Conservation (phyloP, 2,113 vertebrate species). For the Ciconia stormi region DNA sequence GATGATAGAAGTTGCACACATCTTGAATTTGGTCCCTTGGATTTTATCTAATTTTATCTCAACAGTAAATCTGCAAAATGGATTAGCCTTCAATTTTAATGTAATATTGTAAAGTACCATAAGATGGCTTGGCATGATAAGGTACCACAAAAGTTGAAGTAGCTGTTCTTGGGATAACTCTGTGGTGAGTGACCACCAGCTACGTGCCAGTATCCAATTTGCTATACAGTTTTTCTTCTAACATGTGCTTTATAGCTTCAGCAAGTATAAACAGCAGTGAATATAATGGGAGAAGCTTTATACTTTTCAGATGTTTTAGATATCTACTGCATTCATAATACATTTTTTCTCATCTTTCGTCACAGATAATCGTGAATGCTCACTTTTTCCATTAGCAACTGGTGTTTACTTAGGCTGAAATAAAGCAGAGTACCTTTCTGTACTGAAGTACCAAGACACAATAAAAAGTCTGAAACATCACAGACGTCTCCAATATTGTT, state of each 20-base stretch:
- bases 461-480: background rate
- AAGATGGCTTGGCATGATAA: background rate
- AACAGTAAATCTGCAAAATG: constrained; percentile 18
- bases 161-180: background rate
- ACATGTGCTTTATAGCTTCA: background rate
- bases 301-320: constrained; percentile 27
- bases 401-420: background rate
- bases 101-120: constrained; percentile 32
- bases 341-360: background rate
- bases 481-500: background rate
- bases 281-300: background rate
- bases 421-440: background rate
- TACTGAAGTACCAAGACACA: background rate
- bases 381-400: background rate
- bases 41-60: constrained; percentile 42
- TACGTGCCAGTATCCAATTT: background rate
- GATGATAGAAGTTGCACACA: background rate
- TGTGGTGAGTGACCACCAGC: background rate
- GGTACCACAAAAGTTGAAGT: constrained; percentile 1
- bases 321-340: background rate
- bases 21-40: background rate
- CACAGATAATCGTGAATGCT: background rate
- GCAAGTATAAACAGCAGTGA: background rate
- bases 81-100: constrained; percentile 44
- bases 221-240: background rate